Evolutionary conservation across 2,888 invertebrate species (phyloP), one percentile per base, ranked within the genome.

Genomic region (Omphaloscelis lunosa): DNA sequence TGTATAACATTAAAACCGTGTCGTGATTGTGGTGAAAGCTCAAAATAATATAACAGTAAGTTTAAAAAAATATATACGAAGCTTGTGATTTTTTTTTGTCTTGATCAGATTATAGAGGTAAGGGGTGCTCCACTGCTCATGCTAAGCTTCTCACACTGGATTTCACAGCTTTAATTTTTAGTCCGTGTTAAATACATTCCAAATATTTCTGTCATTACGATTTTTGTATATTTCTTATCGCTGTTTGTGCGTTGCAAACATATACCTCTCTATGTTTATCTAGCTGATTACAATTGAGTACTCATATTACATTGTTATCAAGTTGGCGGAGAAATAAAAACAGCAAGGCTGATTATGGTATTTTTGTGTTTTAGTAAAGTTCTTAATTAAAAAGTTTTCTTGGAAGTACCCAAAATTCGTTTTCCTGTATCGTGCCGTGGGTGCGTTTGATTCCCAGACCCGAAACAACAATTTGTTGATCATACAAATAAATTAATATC

Each of bases 151-250:
- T 51, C 4, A 12, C 59, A 61, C 9, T 61, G 27, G 1, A 34
- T 11, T 12, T 12, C 7, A 45, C n/a, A 59, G 6, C 11, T 41
- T 67, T 8, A 20, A n/a, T 1, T 11, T 23, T 63, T 45, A 12
- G 2, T 34, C 27, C 7, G 1, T 15, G 2, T 51, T n/a, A 34
- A 75, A 20, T 39, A 12, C 17, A n/a, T 48, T 79, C 11, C 3
- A 53, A 39, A 58, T 58, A 20, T 66, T 39, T 5, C 27, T 58
- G 8, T 29, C 53, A 48, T 29, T 15, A 12, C 39, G 17, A 12
- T 51, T 29, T 27, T 71, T 41, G 9, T 71, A 15, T 23, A 23
- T 48, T 51, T 58, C 7, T 58, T 41, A 80, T 72, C 48, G 11
- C 39, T 63, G 2, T 39, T 62, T 0, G 15, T 34, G 8, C 7